Base-by-base conservation (phyloP, 2,888 invertebrate species). In the Flexamia atlantica region DNA sequence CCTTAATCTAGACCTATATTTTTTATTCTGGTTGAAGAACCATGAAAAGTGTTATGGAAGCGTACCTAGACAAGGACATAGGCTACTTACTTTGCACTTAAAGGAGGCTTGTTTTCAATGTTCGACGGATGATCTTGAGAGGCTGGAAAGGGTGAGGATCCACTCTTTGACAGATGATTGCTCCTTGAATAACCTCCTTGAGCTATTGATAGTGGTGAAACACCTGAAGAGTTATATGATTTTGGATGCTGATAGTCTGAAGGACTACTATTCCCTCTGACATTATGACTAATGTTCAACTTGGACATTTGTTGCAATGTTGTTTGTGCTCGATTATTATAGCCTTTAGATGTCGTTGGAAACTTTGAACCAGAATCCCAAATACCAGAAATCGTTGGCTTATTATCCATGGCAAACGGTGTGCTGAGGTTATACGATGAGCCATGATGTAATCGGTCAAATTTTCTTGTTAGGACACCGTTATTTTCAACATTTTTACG, bases 401-500 rank as follows among this genome's bases (percentile, higher is more conserved):
- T 14, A 79, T 17, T 79, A 50, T 53, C 32, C n/a, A 30, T 30
- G 36, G 20, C 28, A 36, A 36, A 32, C 1, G 79, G 36, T 30
- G 79, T 50, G 23, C 36, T 57, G 20, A 79, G 79, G 79, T 79
- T 79, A 79, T 79, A 50, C 5, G 57, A 17, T 10, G 25, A 32
- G 14, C 53, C 20, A 36, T 20, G 32, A 12, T 53, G 36, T 32
- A 57, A n/a, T 32, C 23, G 30, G 25, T 79, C 79, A 28, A 57
- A 57, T 32, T 79, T 79, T 7, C 28, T 53, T 23, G 79, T n/a
- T 12, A 79, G 9, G 1, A 57, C 12, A 14, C 72, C 82, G 42
- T 72, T 82, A 30, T 64, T 82, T 32, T 72, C 53, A 32, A 32
- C 17, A 72, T 17, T 30, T 32, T 72, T 72, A 40, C 82, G 70